Evolutionary conservation across 1,140 invertebrate genomes (phyloP).

Genomic region (Papilio machaon): DNA sequence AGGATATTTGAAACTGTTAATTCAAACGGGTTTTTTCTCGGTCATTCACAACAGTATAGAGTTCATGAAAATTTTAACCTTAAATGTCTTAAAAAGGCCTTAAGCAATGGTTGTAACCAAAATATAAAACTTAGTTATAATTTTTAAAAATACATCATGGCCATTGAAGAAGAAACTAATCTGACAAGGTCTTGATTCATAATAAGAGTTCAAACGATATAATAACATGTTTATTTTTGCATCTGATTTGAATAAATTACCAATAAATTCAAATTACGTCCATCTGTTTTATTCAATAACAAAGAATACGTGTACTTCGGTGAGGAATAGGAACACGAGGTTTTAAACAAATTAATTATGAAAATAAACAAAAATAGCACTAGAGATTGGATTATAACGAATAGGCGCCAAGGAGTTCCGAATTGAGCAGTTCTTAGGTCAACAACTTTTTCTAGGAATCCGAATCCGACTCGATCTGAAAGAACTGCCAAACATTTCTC

Average conservation of each 20-base stretch:
- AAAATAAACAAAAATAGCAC: not conserved
- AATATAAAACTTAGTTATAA: not conserved
- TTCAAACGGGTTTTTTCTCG: not conserved
- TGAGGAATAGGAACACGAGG: not conserved
- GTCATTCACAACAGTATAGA: not conserved
- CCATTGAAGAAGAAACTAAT: not conserved
- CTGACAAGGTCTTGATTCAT: not conserved
- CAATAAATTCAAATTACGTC: not conserved
- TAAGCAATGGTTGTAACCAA: too few species aligned
- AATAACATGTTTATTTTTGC: not conserved
- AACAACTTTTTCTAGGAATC: too few species aligned
- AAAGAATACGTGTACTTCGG: not conserved
- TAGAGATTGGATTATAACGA: not conserved
- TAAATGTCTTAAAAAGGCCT: too few species aligned
- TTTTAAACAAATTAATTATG: too few species aligned
- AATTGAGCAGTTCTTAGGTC: too few species aligned
- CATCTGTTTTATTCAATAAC: not conserved
- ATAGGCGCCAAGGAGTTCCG: too few species aligned
- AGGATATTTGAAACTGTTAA: not conserved
- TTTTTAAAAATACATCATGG: not conserved
- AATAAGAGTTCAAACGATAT: slow-evolving; percentile 8
- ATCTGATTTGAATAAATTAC: slow-evolving; percentile 10
- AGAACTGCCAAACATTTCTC: too few species aligned
- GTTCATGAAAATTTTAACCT: too few species aligned
- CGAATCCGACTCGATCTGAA: too few species aligned